Evolutionary conservation across 2,888 invertebrate genomes (phyloP).

Genomic region (Limnephilus rhombicus): DNA sequence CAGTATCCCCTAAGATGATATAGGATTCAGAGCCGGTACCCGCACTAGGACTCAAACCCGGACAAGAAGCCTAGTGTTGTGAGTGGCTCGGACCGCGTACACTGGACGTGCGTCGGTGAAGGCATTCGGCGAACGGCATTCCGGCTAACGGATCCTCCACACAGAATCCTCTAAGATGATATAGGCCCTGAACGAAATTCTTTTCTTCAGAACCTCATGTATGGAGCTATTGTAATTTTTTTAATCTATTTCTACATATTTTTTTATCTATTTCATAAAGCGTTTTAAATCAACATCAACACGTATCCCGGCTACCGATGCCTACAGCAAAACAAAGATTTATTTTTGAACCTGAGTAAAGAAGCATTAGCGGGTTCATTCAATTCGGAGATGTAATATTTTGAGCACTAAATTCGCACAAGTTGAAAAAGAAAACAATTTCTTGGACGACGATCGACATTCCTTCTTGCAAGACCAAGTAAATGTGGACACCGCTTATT

Average conservation of each 20-base stretch:
- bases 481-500: not conserved
- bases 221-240: no score
- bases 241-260: not conserved
- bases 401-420: not conserved
- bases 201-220: no score
- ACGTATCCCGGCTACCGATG: not conserved
- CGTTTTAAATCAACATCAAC: not conserved
- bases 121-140: no score
- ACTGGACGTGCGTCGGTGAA: no score
- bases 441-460: conserved; percentile 27
- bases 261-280: not conserved
- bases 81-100: no score
- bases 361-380: not conserved
- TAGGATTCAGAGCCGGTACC: no score
- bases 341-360: not conserved
- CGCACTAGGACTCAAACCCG: no score
- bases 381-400: not conserved
- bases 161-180: no score
- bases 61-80: no score
- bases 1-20: no score
- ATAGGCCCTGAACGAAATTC: no score
- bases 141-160: no score
- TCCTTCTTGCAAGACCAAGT: not conserved
- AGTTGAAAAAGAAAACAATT: conserved; percentile 4
- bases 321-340: not conserved